These are phyloP conservation scores for Octopus sinensis DNA, from an alignment of 1,140 invertebrate genomes.

Conservation along the genomic window DNA sequence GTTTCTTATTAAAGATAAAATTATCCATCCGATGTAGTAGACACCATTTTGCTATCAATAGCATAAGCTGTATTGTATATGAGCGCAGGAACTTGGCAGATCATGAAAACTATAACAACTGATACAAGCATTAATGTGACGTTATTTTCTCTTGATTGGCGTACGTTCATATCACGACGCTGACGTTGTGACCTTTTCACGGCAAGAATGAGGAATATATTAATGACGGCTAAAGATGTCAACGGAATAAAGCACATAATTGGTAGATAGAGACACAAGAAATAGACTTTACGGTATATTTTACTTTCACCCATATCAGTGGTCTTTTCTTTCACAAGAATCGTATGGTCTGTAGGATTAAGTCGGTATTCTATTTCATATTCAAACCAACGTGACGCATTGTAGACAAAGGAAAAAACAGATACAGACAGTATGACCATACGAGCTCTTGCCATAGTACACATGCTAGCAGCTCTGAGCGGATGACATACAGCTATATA, in stretches of 20 bases:
- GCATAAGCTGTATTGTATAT: conserved; percentile 73
- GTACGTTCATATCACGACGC: conserved; percentile 50
- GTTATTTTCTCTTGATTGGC: conserved; percentile 54
- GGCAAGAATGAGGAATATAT: conserved; percentile 77
- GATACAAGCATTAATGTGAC: conserved; percentile 85
- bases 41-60: conserved; percentile 38
- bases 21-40: conserved; percentile 33
- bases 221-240: conserved; percentile 77
- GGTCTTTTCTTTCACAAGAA: conserved; percentile 63
- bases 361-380: conserved; percentile 52
- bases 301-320: conserved; percentile 70
- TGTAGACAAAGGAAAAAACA: conserved; percentile 80
- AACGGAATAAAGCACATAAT: conserved; percentile 91
- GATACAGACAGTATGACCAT: conserved; percentile 81
- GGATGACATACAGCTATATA: conserved; percentile 96
- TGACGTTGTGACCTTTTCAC: conserved; percentile 51
- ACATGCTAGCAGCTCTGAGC: conserved; percentile 78
- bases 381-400: conserved; percentile 70
- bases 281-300: conserved; percentile 77
- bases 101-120: conserved; percentile 88
- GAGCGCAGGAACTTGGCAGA: conserved; percentile 86
- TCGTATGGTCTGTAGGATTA: conserved; percentile 23
- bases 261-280: conserved; percentile 87
- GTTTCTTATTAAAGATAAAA: conserved; percentile 64
- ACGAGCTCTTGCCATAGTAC: conserved; percentile 84